phyloP scores from a whole-genome alignment of 2,888 invertebrate species.

The Phortica okadai region DNA sequence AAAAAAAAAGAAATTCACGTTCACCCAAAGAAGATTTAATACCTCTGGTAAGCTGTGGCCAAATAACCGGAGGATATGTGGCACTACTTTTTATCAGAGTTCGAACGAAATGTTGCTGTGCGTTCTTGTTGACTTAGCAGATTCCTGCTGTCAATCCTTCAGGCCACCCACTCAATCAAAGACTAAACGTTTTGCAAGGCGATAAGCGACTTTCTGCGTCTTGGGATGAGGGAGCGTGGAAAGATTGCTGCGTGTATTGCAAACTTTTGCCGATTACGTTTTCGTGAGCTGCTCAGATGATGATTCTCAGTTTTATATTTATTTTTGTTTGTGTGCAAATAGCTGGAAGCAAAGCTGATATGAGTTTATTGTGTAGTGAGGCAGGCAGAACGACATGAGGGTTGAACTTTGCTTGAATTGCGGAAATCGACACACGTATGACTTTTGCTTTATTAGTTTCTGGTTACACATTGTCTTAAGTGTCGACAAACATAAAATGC shows the following conservation, averaged over 20 bases:
- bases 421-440: constrained; percentile 12
- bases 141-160: constrained; percentile 73
- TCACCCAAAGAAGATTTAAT: constrained; percentile 42
- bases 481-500: not conserved
- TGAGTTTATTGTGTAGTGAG: constrained; percentile 28
- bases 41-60: constrained; percentile 38
- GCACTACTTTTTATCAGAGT: constrained; percentile 15
- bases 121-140: constrained; percentile 67
- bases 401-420: constrained; percentile 12
- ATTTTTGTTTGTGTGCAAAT: constrained; percentile 72
- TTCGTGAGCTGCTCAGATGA: constrained; percentile 42
- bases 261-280: constrained; percentile 55
- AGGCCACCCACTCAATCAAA: constrained; percentile 69
- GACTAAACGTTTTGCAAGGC: constrained; percentile 63
- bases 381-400: not conserved
- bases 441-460: constrained; percentile 28
- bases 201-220: constrained; percentile 53
- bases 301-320: constrained; percentile 61
- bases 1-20: not conserved
- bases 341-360: constrained; percentile 68
- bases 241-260: constrained; percentile 42
- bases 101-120: constrained; percentile 29
- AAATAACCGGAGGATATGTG: constrained; percentile 52
- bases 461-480: constrained; percentile 2
- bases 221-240: not conserved